phyloP scores from a whole-genome alignment of 2,797 vertebrate genomes.

The Centroberyx gerrardi region DNA sequence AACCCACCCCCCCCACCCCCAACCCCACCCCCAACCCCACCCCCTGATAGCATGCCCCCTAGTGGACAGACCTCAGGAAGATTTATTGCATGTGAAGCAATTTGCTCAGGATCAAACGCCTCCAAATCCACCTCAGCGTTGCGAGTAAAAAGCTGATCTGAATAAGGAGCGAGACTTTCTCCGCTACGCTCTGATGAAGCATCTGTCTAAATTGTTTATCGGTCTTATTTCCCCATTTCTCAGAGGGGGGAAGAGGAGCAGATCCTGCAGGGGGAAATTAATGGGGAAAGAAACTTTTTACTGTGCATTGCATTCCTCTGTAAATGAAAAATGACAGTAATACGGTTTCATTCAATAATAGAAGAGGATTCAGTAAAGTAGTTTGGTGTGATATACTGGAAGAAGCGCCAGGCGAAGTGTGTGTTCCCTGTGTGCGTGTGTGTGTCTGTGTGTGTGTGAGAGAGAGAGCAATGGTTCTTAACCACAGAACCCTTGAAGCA shows the following conservation, averaged over 20 bases:
- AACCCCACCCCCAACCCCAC: too few species aligned
- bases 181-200: constrained; percentile 55
- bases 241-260: constrained; percentile 35
- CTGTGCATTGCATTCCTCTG: constrained; percentile 31
- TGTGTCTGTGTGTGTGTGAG: constrained; percentile 7
- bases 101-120: constrained; percentile 29
- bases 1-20: background rate
- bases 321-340: constrained; percentile 72
- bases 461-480: background rate
- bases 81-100: constrained; percentile 18
- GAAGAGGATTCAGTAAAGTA: constrained; percentile 54
- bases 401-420: constrained; percentile 35
- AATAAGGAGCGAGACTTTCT: constrained; percentile 48
- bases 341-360: constrained; percentile 68
- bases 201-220: constrained; percentile 67
- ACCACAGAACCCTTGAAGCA: constrained; percentile 7
- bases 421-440: background rate
- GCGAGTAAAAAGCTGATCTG: constrained; percentile 56
- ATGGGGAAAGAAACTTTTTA: constrained; percentile 57
- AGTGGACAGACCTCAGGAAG: constrained; percentile 40
- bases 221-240: constrained; percentile 57
- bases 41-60: constrained; percentile 14
- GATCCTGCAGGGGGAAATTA: constrained; percentile 55
- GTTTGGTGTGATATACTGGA: constrained; percentile 52
- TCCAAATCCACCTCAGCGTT: constrained; percentile 27